Evolutionary conservation across 2,888 invertebrate species (phyloP).

Genomic region (Mesorhabditis spiculigera): DNA sequence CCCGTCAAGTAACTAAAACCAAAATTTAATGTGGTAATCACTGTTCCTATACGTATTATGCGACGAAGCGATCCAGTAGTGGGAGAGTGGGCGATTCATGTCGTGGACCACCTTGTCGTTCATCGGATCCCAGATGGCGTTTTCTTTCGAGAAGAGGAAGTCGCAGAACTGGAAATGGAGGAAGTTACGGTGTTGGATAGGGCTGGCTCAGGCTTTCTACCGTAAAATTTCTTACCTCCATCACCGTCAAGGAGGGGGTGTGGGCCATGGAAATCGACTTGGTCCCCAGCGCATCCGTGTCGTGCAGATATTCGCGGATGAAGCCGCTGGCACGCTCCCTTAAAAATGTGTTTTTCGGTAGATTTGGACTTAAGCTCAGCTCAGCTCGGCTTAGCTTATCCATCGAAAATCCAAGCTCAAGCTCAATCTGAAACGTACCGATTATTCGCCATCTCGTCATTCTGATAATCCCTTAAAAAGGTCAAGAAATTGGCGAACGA

Average conservation of each 20-base stretch:
- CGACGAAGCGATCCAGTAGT: constrained; percentile 52
- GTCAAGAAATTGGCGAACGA: constrained; percentile 42
- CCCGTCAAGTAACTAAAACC: constrained; percentile 81
- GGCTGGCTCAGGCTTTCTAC: no score
- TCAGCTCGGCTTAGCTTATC: no score
- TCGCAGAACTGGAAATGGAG: constrained; percentile 48
- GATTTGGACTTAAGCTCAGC: no score
- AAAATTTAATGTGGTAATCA: background rate
- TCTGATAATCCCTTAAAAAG: constrained; percentile 32
- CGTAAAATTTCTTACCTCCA: constrained; percentile 24
- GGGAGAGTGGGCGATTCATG: constrained; percentile 45
- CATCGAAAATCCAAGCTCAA: no score
- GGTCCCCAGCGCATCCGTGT: constrained; percentile 31
- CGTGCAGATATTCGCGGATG: background rate
- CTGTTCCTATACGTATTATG: constrained; percentile 47
- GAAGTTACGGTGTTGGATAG: no score
- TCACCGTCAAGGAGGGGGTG: constrained; percentile 37
- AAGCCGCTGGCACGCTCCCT: background rate
- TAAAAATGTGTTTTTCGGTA: no score
- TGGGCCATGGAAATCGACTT: constrained; percentile 30
- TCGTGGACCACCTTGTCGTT: constrained; percentile 50
- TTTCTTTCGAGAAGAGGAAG: constrained; percentile 56
- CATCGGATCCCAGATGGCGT: constrained; percentile 54
- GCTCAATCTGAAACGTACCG: no score
- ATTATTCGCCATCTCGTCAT: constrained; percentile 38